These are phyloP conservation scores for Ophion slaviceki DNA, from an alignment of 2,888 invertebrate species.

Conservation along the genomic window DNA sequence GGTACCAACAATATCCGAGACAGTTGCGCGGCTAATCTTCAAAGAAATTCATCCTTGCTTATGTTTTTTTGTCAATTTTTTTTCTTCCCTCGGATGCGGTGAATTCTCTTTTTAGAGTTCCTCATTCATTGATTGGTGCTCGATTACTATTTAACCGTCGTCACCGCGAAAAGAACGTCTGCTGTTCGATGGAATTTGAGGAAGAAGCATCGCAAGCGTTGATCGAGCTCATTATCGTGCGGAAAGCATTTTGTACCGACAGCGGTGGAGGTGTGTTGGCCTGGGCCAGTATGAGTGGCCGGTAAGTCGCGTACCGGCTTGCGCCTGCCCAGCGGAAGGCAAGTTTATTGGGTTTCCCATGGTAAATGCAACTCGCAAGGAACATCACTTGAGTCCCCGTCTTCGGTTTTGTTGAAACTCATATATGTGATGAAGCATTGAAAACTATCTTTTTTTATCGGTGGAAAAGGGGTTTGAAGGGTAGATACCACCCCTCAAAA, in stretches of 20 bases:
- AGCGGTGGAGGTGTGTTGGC: neutral
- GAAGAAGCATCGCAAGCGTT: neutral
- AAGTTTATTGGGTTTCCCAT: too few relatives aligned
- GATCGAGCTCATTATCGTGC: neutral
- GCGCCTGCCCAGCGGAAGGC: too few relatives aligned
- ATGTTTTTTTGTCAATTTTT: neutral
- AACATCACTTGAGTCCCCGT: too few relatives aligned
- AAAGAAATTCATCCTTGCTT: conserved; percentile 36
- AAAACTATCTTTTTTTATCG: too few relatives aligned
- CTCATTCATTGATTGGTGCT: neutral
- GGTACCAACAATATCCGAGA: conserved; percentile 47
- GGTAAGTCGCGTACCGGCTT: too few relatives aligned
- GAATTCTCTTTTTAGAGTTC: neutral
- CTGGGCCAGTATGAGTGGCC: too few relatives aligned
- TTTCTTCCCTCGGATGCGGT: neutral
- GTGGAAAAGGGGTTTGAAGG: too few relatives aligned
- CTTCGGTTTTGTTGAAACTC: too few relatives aligned
- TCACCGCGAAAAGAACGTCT: neutral
- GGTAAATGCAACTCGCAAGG: too few relatives aligned
- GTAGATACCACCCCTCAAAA: too few relatives aligned
- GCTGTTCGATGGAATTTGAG: neutral
- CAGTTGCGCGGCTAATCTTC: conserved; percentile 44
- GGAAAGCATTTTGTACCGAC: neutral
- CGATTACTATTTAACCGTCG: neutral
- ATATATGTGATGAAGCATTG: too few relatives aligned